A percentile compares a stretch with the other conserved stretches of the same genome.
Conservation (phyloP, 2,888 invertebrate genomes). For the Oligia latruncula region DNA sequence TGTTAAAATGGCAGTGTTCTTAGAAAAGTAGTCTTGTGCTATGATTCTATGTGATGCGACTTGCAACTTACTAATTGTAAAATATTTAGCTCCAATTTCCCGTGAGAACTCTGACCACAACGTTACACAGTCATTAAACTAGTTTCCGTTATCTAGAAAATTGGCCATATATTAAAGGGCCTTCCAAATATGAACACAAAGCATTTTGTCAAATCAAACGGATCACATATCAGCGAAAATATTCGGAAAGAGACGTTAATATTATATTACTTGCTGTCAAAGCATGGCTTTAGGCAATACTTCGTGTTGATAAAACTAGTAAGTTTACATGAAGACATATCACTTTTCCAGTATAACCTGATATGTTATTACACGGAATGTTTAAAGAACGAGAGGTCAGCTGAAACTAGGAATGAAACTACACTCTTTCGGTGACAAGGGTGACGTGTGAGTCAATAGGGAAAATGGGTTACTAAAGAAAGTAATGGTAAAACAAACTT, state of each 20-base stretch:
- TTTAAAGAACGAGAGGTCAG: neutral
- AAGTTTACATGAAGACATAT: neutral
- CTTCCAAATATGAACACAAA: neutral
- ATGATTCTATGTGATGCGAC: no score
- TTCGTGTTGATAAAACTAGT: constrained; percentile 9
- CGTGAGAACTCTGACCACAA: no score
- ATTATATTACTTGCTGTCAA: constrained; percentile 29
- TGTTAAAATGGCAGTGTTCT: no score
- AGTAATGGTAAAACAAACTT: constrained; percentile 48
- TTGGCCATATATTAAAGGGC: neutral
- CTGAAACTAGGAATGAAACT: neutral
- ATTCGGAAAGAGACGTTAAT: constrained; percentile 8
- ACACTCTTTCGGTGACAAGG: constrained; percentile 2
- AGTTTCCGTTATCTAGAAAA: neutral
- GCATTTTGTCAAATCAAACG: constrained; percentile 15
- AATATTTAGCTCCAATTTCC: no score
- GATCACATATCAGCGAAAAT: constrained; percentile 32
- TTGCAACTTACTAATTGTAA: no score
- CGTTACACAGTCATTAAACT: neutral
- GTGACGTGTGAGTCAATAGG: constrained; percentile 54
- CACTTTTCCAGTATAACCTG: neutral
- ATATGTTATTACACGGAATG: neutral
- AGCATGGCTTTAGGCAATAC: constrained; percentile 28
- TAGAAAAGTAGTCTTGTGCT: no score
- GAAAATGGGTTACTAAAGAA: constrained; percentile 31